Conservation (phyloP, 2,888 invertebrate species). For the Macrosiphum euphorbiae region DNA sequence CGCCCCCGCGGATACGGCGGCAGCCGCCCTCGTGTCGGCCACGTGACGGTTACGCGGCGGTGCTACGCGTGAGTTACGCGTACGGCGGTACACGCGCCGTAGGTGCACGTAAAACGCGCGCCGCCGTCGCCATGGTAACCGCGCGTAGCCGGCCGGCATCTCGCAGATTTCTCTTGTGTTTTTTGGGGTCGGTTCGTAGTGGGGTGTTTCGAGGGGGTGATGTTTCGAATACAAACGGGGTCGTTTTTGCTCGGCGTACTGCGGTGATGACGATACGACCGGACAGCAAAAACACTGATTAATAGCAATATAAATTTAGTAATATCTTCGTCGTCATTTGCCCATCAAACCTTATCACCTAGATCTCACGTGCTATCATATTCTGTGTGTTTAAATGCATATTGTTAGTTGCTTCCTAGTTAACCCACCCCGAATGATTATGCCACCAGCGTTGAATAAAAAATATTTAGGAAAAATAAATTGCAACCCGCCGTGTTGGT, state of each 20-base stretch:
- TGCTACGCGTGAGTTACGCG: background rate
- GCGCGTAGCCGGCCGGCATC: background rate
- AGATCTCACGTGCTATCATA: background rate
- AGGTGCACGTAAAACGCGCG: background rate
- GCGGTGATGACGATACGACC: background rate
- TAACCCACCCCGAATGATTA: background rate
- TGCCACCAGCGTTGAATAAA: background rate
- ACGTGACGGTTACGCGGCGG: conserved; percentile 45
- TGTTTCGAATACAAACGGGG: background rate
- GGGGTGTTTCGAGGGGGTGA: background rate
- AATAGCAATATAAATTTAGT: background rate
- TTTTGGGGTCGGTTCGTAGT: background rate
- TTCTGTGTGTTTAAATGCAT: background rate
- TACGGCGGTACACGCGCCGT: background rate
- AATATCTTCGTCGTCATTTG: background rate
- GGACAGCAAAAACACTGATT: background rate
- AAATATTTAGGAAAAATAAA: background rate
- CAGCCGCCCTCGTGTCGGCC: conserved; percentile 55
- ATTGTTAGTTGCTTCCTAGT: background rate
- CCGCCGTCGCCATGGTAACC: conserved; percentile 24
- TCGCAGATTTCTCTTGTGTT: background rate
- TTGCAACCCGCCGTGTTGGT: background rate
- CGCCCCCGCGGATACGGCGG: conserved; percentile 1
- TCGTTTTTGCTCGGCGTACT: background rate
- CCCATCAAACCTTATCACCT: background rate